phyloP scores from a whole-genome alignment of 2,888 invertebrate genomes.

The Mellilla xanthometata region DNA sequence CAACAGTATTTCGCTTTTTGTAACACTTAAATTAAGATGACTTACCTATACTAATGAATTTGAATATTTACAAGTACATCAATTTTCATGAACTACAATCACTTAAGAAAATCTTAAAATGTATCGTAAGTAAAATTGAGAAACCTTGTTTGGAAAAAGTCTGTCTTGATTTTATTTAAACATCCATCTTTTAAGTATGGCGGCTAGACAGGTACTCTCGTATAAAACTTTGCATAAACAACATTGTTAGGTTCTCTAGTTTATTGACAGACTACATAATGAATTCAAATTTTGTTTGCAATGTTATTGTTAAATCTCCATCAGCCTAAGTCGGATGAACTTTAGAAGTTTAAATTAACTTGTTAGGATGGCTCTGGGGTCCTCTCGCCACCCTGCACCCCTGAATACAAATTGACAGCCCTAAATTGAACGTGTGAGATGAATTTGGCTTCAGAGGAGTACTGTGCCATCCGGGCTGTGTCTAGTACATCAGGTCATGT shows the following conservation, averaged over 20 bases:
- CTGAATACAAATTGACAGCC: slow-evolving; percentile 64
- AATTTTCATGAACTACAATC: too few relatives aligned
- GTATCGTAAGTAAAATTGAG: too few relatives aligned
- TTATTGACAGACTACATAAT: slow-evolving; percentile 17
- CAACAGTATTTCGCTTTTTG: too few relatives aligned
- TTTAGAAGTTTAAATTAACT: slow-evolving; percentile 74
- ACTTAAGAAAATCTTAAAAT: too few relatives aligned
- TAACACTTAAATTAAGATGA: too few relatives aligned
- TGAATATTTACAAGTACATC: too few relatives aligned
- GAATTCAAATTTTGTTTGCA: slow-evolving; percentile 55
- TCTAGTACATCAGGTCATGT: background rate
- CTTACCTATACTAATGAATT: too few relatives aligned
- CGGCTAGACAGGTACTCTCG: background rate
- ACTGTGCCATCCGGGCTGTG: slow-evolving; percentile 7
- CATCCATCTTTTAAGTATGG: too few relatives aligned
- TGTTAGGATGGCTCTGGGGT: slow-evolving; percentile 54
- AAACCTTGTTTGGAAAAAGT: too few relatives aligned
- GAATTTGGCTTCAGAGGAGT: slow-evolving; percentile 37
- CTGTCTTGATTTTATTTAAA: too few relatives aligned
- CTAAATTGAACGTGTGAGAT: slow-evolving; percentile 49
- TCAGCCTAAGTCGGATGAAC: slow-evolving; percentile 61
- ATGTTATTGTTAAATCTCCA: slow-evolving; percentile 54
- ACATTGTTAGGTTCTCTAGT: slow-evolving; percentile 4
- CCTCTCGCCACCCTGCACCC: slow-evolving; percentile 47
- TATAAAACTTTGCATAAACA: slow-evolving; percentile 5